A percentile compares a stretch with the other conserved stretches of the same genome.
These are phyloP conservation scores for Tetranychus urticae DNA, from an alignment of 1,140 invertebrate genomes.

Conservation along the genomic window DNA sequence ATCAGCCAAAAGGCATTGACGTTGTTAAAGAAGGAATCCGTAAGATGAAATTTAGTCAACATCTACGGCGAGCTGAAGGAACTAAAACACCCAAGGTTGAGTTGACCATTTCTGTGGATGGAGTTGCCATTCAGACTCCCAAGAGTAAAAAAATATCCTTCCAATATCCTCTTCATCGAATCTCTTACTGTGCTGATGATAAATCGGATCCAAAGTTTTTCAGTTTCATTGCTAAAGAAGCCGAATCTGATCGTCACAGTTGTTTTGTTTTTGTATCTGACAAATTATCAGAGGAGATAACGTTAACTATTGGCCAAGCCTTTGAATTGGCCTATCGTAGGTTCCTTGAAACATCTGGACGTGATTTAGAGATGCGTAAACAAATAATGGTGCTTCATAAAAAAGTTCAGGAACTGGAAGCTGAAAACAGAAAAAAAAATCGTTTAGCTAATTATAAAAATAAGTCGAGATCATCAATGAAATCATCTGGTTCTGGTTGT, in stretches of 20 bases:
- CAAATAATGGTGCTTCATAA: slow-evolving; percentile 44
- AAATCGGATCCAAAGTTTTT: slow-evolving; percentile 93
- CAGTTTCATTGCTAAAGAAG: slow-evolving; percentile 82
- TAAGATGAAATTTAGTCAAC: slow-evolving; percentile 78
- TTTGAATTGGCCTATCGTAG: slow-evolving; percentile 80
- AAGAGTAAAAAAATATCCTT: slow-evolving; percentile 51
- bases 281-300: slow-evolving; percentile 85
- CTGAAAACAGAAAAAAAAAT: slow-evolving; percentile 39
- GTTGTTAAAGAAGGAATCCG: slow-evolving; percentile 86
- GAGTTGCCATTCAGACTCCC: slow-evolving; percentile 70
- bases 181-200: slow-evolving; percentile 93
- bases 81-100: slow-evolving; percentile 73
- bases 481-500: background rate
- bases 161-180: slow-evolving; percentile 86
- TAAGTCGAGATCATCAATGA: background rate
- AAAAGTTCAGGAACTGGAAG: slow-evolving; percentile 40
- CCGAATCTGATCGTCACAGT: slow-evolving; percentile 50
- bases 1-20: slow-evolving; percentile 86
- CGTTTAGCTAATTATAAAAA: slow-evolving; percentile 23
- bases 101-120: slow-evolving; percentile 78
- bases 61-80: slow-evolving; percentile 70
- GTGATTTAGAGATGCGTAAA: slow-evolving; percentile 43
- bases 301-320: slow-evolving; percentile 83
- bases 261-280: slow-evolving; percentile 93
- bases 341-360: slow-evolving; percentile 49